Conservation (phyloP, 2,113 vertebrate species). For the Hydrochoerus hydrochaeris region DNA sequence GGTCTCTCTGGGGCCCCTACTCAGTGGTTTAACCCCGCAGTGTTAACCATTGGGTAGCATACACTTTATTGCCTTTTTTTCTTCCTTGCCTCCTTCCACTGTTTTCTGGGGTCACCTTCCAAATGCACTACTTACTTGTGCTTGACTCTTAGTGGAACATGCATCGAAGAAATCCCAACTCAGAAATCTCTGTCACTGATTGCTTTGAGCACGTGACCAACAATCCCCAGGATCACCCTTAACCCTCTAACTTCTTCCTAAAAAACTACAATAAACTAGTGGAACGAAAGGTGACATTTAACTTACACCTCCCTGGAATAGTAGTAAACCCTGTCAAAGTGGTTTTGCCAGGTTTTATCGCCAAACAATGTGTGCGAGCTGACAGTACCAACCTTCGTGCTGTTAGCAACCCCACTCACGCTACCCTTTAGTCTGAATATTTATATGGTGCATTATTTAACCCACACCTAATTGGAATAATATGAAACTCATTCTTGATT, state of each 20-base stretch:
- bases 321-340: neutral
- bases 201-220: neutral
- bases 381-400: neutral
- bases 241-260: neutral
- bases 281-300: neutral
- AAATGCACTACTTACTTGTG: neutral
- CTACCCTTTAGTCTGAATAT: neutral
- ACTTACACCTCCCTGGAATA: neutral
- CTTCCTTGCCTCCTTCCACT: neutral
- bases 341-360: neutral
- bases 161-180: neutral
- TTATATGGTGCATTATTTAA: slow-evolving; percentile 58
- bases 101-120: neutral
- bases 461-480: slow-evolving; percentile 57
- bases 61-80: neutral
- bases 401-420: neutral
- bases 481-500: slow-evolving; percentile 61
- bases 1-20: neutral
- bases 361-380: neutral
- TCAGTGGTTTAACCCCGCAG: neutral
- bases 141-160: neutral
- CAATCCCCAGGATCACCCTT: neutral
- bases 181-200: neutral
- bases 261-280: neutral
- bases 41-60: neutral